Base-by-base conservation (phyloP, 2,113 vertebrate genomes). In the Pithys albifrons region DNA sequence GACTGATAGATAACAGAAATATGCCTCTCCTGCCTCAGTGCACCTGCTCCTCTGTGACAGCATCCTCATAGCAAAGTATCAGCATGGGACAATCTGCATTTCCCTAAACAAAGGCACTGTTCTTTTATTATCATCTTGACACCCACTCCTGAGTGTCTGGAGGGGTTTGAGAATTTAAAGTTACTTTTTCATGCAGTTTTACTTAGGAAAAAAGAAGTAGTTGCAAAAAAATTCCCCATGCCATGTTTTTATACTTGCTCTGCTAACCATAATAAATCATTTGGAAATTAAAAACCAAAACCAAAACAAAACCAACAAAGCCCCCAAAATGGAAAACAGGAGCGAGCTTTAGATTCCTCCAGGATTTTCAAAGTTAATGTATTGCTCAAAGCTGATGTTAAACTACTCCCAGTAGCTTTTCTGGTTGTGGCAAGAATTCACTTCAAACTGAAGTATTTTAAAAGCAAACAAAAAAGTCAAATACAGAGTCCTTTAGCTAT, bases 11-110 rank as follows among this genome's bases (percentile, higher is more conserved):
- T 7, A 67, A 28, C 67, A 85, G 20, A 58, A 85, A 31, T 7
- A 7, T 25, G 18, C 31, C 74, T 25, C 54, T 75, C 19, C 49
- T 54, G 25, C 65, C 62, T 19, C 0, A 0, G 61, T 28, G 48
- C 18, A 1, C 28, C 57, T 35, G 61, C 49, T 62, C 17, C 28
- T 19, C 3, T 10, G 24, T n/a, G 33, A 23, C 22, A 75, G 12
- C 33, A 27, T 6, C 54, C 24, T 27, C 0, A 0, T 15, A 51
- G 46, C 35, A 43, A 22, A 41, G 19, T 35, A 45, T n/a, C 48
- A 6, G 33, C 33, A 19, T 0, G 0, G 29, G 35, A 43, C 24
- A 45, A 12, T 15, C 67, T 55, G 9, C 19, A 31, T 75, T 82
- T 62, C 43, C 76, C 43, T 48, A 35, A 66, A 67, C 8, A 80